Conservation (phyloP, 2,888 invertebrate species). For the Mayetiola destructor region DNA sequence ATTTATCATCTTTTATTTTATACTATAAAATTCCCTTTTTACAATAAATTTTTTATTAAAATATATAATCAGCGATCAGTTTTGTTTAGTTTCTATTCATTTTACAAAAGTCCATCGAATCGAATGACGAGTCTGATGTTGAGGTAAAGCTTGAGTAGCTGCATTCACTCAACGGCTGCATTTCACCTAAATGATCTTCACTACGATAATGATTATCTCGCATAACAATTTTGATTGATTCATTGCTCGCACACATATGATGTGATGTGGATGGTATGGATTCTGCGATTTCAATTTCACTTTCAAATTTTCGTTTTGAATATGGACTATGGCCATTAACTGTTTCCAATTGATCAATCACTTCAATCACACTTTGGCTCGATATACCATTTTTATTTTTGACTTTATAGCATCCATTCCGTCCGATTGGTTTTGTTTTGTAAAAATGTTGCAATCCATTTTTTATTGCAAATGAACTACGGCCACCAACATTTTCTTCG, state of each 20-base stretch:
- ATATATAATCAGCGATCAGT: too few relatives aligned
- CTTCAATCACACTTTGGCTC: not conserved
- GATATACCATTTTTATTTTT: not conserved
- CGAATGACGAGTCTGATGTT: too few relatives aligned
- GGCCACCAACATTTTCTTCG: not conserved
- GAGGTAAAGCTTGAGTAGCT: not conserved
- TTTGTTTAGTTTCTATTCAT: too few relatives aligned
- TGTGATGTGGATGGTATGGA: not conserved
- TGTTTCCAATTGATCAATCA: not conserved
- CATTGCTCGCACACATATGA: not conserved
- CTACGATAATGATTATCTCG: not conserved
- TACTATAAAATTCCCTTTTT: too few relatives aligned
- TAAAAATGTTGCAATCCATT: not conserved
- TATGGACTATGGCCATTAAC: constrained; percentile 5
- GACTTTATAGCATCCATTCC: not conserved
- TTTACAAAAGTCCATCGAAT: too few relatives aligned
- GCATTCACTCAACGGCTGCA: too few relatives aligned
- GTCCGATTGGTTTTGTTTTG: not conserved
- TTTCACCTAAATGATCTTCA: not conserved
- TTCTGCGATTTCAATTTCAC: not conserved
- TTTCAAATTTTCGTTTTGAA: not conserved
- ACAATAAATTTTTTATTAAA: too few relatives aligned
- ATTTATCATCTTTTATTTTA: too few relatives aligned
- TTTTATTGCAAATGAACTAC: not conserved
- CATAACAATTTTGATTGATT: not conserved